These are phyloP conservation scores for Rana temporaria DNA, from an alignment of 2,113 vertebrate species.

Conservation along the genomic window DNA sequence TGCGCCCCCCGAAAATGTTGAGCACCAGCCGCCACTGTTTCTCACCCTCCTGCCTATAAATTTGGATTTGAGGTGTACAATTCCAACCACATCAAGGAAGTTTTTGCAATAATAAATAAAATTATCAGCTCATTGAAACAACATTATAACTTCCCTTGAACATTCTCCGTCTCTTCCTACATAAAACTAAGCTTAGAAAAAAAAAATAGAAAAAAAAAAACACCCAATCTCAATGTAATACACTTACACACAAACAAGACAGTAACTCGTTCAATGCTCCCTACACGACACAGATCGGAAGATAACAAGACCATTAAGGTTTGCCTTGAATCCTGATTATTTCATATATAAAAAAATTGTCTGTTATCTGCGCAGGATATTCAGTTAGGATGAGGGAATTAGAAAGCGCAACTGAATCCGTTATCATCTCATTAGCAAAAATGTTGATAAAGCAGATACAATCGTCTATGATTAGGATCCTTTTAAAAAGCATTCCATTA, in stretches of 20 bases:
- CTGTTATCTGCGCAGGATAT: conserved; percentile 78
- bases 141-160: no score
- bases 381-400: conserved; percentile 80
- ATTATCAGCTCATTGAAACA: no score
- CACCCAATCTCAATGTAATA: conserved; percentile 63
- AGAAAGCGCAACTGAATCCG: conserved; percentile 75
- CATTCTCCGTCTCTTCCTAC: neutral
- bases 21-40: no score
- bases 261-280: conserved; percentile 57
- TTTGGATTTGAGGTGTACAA: no score
- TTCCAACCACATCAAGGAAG: no score
- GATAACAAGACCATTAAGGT: conserved; percentile 77
- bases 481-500: conserved; percentile 88
- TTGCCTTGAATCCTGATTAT: conserved; percentile 74
- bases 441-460: conserved; percentile 85
- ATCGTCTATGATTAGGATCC: conserved; percentile 85
- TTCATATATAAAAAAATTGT: conserved; percentile 74
- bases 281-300: conserved; percentile 67
- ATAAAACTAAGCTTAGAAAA: neutral
- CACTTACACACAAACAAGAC: conserved; percentile 63
- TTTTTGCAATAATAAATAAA: no score
- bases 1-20: no score
- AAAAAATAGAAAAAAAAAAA: neutral
- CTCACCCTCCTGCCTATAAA: no score
- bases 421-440: conserved; percentile 85